Percentiles rank a stretch among this genome's conserved stretches.
Evolutionary conservation across 1,140 invertebrate genomes (phyloP).

Genomic region (Drosophila kanapiae): DNA sequence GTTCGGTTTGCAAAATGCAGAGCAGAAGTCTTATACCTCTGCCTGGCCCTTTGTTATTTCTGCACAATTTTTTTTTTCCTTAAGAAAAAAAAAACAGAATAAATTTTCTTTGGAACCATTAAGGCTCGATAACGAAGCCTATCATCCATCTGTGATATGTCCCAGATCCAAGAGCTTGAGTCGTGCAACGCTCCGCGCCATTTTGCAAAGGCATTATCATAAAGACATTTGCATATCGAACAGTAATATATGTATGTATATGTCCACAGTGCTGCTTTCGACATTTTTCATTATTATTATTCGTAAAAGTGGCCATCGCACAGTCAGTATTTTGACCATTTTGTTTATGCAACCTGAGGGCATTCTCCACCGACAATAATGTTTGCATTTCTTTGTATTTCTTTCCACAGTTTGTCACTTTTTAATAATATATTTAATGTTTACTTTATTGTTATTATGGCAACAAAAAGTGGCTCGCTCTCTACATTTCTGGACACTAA

Average conservation of each 20-base stretch:
- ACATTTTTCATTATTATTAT: constrained; percentile 19
- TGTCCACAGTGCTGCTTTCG: constrained; percentile 14
- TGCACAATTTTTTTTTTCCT: constrained; percentile 13
- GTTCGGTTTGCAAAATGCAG: background rate
- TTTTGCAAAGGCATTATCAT: constrained; percentile 40
- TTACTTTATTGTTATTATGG: constrained; percentile 6
- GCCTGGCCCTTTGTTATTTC: constrained; percentile 28
- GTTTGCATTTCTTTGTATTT: constrained; percentile 29
- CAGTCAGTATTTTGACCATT: constrained; percentile 29
- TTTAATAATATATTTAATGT: constrained; percentile 29
- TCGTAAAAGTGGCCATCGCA: constrained; percentile 1
- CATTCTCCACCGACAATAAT: constrained; percentile 8
- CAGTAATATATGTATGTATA: constrained; percentile 28
- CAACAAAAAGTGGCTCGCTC: background rate
- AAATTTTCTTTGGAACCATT: constrained; percentile 3
- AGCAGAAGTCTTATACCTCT: background rate
- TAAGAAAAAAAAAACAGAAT: background rate
- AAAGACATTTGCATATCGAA: constrained; percentile 44
- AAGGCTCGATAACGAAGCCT: constrained; percentile 12
- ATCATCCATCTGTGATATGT: background rate
- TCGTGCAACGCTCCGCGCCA: constrained; percentile 3
- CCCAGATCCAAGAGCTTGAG: background rate
- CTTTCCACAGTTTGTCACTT: constrained; percentile 19
- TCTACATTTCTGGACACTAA: background rate
- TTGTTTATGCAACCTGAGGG: constrained; percentile 44